Evolutionary conservation across 2,113 vertebrate species (phyloP).

Genomic region (Pachycephala philippinensis): DNA sequence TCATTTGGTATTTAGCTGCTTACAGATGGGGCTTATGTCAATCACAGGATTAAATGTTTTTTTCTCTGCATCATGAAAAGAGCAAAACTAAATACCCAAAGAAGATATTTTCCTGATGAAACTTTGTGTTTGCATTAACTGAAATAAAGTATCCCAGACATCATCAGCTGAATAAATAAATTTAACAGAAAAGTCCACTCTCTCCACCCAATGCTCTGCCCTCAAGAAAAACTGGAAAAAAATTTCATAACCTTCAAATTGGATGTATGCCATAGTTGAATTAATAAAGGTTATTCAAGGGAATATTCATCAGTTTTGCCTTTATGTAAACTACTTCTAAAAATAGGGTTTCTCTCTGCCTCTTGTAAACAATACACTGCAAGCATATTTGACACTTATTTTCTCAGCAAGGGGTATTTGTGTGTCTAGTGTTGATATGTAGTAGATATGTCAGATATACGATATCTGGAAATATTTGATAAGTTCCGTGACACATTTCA

Average conservation of each 20-base stretch:
- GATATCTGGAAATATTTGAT: neutral
- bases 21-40: neutral
- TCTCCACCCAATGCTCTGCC: rapidly evolving
- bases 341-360: neutral
- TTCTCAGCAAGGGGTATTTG: neutral
- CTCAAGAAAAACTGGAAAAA: neutral
- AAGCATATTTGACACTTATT: neutral
- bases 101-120: neutral
- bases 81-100: neutral
- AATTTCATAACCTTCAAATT: neutral
- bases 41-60: neutral
- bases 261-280: neutral
- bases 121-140: neutral
- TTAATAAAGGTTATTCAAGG: neutral
- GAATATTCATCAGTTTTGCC: neutral
- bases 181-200: neutral
- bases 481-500: neutral
- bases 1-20: neutral
- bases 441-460: neutral
- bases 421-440: neutral
- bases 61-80: neutral
- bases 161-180: neutral
- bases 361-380: neutral
- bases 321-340: neutral
- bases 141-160: neutral